Conservation (phyloP, 2,888 invertebrate genomes). For the Pammene aurita region DNA sequence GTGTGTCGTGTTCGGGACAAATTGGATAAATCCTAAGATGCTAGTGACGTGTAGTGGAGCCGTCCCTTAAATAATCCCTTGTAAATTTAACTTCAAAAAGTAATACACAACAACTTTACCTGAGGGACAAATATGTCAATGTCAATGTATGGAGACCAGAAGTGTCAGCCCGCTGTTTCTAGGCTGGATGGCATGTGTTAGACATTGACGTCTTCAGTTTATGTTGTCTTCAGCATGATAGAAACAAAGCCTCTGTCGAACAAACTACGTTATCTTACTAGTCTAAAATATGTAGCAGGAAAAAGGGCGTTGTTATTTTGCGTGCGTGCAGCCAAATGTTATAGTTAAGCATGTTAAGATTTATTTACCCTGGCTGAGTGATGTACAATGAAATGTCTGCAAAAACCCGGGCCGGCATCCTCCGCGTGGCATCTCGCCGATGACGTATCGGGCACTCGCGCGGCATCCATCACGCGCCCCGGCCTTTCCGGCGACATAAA, state of each 20-base stretch:
- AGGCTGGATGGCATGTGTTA: too few species aligned
- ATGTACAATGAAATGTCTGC: constrained; percentile 45
- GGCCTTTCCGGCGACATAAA: constrained; percentile 29
- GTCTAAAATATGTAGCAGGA: constrained; percentile 11
- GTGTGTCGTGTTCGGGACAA: constrained; percentile 47
- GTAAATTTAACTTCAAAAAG: too few species aligned
- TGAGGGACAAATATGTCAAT: too few species aligned
- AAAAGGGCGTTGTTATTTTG: constrained; percentile 41
- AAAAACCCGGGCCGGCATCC: constrained; percentile 46
- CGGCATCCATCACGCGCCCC: constrained; percentile 56
- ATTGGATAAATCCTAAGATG: constrained; percentile 44
- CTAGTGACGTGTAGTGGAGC: constrained; percentile 19
- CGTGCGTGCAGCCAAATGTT: constrained; percentile 42
- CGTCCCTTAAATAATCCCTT: constrained; percentile 9
- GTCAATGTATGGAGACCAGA: too few species aligned
- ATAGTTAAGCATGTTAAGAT: constrained; percentile 46
- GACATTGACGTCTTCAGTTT: background rate
- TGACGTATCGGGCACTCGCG: constrained; percentile 52
- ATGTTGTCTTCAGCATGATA: background rate
- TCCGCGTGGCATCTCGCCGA: constrained; percentile 49
- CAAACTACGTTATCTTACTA: background rate
- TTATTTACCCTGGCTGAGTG: constrained; percentile 45
- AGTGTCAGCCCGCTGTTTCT: too few species aligned
- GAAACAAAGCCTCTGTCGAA: background rate
- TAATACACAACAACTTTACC: too few species aligned